Percentiles rank a stretch among this genome's conserved stretches.
Conservation (phyloP, 2,888 invertebrate genomes). For the Cheilosia scutellata region DNA sequence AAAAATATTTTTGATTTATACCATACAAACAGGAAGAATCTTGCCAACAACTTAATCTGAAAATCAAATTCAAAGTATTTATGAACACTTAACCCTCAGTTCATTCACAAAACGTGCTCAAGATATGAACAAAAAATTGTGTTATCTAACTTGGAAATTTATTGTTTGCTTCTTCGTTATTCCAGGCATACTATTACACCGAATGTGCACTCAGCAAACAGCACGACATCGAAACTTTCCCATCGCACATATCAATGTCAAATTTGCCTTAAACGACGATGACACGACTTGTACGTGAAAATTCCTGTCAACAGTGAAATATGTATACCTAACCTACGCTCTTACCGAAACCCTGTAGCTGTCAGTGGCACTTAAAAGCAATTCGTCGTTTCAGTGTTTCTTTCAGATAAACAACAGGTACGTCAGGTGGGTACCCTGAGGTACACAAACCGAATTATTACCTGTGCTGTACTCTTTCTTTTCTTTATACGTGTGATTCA, state of each 20-base stretch:
- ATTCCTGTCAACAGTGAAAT: conserved; percentile 34
- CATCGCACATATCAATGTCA: conserved; percentile 63
- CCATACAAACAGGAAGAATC: conserved; percentile 18
- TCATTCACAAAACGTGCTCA: conserved; percentile 52
- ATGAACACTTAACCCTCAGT: conserved; percentile 36
- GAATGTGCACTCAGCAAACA: conserved; percentile 62
- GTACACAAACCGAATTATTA: conserved; percentile 17
- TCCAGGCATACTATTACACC: conserved; percentile 30
- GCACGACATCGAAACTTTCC: conserved; percentile 59
- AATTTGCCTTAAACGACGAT: conserved; percentile 58
- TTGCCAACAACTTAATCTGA: conserved; percentile 15
- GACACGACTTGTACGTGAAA: conserved; percentile 67
- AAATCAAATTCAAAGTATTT: conserved; percentile 10
- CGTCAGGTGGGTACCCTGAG: conserved; percentile 16
- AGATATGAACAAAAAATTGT: neutral
- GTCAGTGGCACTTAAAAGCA: conserved; percentile 69
- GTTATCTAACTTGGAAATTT: conserved; percentile 63
- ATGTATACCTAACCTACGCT: neutral
- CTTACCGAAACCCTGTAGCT: conserved; percentile 19
- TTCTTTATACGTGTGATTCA: conserved; percentile 43
- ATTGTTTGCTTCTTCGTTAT: conserved; percentile 52
- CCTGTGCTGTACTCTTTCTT: neutral
- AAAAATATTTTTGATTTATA: too few species aligned
- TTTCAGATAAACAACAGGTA: conserved; percentile 68
- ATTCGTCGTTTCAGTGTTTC: conserved; percentile 59